Evolutionary conservation across 2,113 vertebrate genomes (phyloP), one percentile per base, ranked within the genome.

Genomic region (Mesembrinibis cayennensis): DNA sequence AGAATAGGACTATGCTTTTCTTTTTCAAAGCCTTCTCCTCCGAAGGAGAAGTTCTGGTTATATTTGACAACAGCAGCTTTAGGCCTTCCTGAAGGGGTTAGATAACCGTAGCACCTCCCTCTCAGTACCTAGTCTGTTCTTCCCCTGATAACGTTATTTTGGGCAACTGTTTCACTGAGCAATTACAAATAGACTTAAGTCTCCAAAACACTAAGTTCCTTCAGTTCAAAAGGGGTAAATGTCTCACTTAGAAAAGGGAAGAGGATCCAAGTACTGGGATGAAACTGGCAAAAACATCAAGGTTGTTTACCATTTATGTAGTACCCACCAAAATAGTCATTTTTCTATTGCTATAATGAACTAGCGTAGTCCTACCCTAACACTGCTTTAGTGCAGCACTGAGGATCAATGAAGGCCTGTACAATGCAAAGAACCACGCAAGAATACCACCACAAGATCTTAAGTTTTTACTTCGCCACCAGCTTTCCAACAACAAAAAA

Each of bases 381-480:
- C 16, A 4, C 23, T 36, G 72, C n/a, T 59, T 27, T 13, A 79
- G 11, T 13, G 47, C 42, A 20, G 61, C 32, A 71, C 22, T 7
- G 15, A 81, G 29, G 38, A 56, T 30, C 40, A 55, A 4, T 2
- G 13, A 59, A 72, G 45, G 21, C 44, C 67, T 42, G 12, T 1
- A 6, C 7, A 10, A 45, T 36, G 22, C 44, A 22, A 93, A 94
- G 69, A 93, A 91, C 44, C 53, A 93, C 52, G 2, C 80, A n/a
- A 74, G 8, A 87, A 87, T 42, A 66, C 56, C 73, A 71, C 25
- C 58, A 70, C 21, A 87, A 76, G n/a, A 85, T 71, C 30, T 74
- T 49, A 76, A 81, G 30, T 65, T 80, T 98, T 98, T 98, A 97
- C 96, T 98, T 97, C 17, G 30, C 38, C 89, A 89, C 49, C 56